Evolutionary conservation across 2,888 invertebrate species (phyloP), one percentile per base, ranked within the genome.

Genomic region (Phaonia tiefii): DNA sequence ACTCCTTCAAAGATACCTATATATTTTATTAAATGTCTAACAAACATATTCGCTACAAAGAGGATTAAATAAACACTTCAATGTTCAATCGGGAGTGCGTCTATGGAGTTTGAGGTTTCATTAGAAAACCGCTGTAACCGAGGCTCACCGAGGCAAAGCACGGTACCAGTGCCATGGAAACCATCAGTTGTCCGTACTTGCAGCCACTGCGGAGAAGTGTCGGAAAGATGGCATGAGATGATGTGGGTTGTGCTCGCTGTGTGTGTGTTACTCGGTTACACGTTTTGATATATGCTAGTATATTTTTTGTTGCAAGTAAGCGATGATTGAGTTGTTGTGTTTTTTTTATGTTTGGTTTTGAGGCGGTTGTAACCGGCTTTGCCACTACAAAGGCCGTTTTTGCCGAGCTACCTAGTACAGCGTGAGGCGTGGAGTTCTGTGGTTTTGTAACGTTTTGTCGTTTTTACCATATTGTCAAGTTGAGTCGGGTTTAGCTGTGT

Each of bases 381-480:
- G 37, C 39, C 63, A 22, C 63, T 22, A 71, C 13, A 66, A 42
- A 44, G 8, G n/a, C n/a, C n/a, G n/a, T n/a, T n/a, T n/a, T n/a
- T 31, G 31, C 31, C 3, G 3, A 31, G 4, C 31, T 31, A 31
- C 31, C 4, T 31, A 3, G 20, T 25, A 72, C n/a, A 63, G 49
- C 67, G 42, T 65, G 69, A 78, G 69, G 42, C 69, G 63, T 75
- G 81, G 56, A 65, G 46, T 75, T 65, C 8, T 75, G 78, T 37
- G 81, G 81, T 81, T 78, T 73, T 77, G 56, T 42, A 72, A 65
- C 65, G 75, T 78, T 81, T 78, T 67, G 81, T 78, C 54, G 63
- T 69, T 72, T 65, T 58, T 66, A 26, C 66, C 70, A 44, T 60
- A 74, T 77, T 75, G 66, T 10, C 15, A 0, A 49, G 75, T 31